Percentiles rank a stretch among this genome's conserved stretches.
Conservation (phyloP, 2,113 vertebrate genomes). For the Scomber colias region DNA sequence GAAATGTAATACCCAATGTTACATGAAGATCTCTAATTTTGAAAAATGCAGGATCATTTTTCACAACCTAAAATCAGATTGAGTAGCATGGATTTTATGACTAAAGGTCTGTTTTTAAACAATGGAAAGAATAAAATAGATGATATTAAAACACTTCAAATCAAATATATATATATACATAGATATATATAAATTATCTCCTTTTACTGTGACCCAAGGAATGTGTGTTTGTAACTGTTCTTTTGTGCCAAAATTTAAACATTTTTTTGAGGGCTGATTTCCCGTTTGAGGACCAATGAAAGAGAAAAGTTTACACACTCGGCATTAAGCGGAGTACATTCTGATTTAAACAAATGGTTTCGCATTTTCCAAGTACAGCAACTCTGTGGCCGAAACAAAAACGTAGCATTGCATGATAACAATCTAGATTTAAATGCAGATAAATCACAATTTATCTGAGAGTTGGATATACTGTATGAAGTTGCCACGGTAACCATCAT, state of each 20-base stretch:
- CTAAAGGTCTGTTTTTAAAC: constrained; percentile 6
- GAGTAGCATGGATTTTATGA: constrained; percentile 8
- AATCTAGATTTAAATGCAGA: constrained; percentile 5
- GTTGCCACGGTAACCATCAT: constrained; percentile 21
- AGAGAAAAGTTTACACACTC: constrained; percentile 43
- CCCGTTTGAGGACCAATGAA: constrained; percentile 35
- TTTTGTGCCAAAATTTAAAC: constrained; percentile 71
- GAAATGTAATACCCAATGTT: not conserved
- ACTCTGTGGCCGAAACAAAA: not conserved
- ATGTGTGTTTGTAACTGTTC: constrained; percentile 54
- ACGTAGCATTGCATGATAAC: constrained; percentile 9
- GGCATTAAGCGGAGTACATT: not conserved
- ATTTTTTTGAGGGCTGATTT: constrained; percentile 55
- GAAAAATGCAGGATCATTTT: constrained; percentile 44
- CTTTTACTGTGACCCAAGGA: constrained; percentile 50
- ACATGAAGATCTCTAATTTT: not conserved
- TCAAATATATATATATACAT: constrained; percentile 35
- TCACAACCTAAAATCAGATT: constrained; percentile 7
- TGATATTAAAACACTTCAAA: not conserved
- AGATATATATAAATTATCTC: not conserved
- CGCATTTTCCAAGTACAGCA: not conserved
- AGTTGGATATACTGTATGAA: not conserved
- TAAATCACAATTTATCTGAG: not conserved
- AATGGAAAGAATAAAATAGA: not conserved
- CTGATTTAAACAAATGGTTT: not conserved